Evolutionary conservation across 2,113 vertebrate genomes (phyloP).

Genomic region (Trichechus manatus): DNA sequence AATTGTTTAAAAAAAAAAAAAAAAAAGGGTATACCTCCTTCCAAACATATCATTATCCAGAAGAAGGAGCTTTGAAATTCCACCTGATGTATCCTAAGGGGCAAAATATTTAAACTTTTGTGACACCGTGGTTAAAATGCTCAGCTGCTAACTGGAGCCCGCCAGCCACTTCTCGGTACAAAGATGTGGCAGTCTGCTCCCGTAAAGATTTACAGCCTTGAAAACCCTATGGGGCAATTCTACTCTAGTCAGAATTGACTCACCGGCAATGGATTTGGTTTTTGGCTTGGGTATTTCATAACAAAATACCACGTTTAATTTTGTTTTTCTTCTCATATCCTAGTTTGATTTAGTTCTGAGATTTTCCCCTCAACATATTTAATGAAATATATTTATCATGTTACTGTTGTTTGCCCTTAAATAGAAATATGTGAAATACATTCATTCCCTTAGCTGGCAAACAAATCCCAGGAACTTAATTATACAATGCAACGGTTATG

Average conservation of each 20-base stretch:
- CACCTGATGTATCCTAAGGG: no score
- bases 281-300: background rate
- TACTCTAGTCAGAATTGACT: no score
- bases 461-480: background rate
- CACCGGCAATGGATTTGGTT: no score
- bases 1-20: background rate
- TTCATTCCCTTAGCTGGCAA: background rate
- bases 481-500: background rate
- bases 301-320: background rate
- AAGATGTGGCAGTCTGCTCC: no score
- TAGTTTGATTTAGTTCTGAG: background rate
- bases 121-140: no score
- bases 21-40: background rate
- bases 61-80: background rate
- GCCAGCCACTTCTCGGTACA: no score
- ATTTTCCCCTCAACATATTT: background rate
- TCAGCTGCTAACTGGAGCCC: no score
- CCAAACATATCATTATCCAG: background rate
- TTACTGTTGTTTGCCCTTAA: background rate
- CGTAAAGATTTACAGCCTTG: no score
- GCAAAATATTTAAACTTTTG: background rate
- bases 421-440: background rate
- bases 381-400: background rate
- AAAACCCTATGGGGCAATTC: no score
- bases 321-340: background rate